phyloP scores from a whole-genome alignment of 2,888 invertebrate species.

The Clanis bilineata region DNA sequence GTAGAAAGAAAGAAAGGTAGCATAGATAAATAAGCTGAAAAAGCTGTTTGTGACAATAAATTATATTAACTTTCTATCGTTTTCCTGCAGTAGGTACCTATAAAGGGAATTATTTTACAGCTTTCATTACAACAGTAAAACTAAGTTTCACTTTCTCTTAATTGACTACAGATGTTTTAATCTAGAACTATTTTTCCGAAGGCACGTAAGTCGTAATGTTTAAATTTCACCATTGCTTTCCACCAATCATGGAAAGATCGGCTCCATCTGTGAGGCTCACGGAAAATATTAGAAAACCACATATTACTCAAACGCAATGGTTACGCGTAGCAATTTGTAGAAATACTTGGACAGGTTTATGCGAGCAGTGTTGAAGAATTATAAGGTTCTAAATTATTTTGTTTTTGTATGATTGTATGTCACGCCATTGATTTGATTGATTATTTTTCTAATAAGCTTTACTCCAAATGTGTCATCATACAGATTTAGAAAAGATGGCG shows the following conservation, averaged over 20 bases:
- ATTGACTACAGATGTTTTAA: neutral
- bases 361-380: too few species aligned
- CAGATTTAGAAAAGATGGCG: too few species aligned
- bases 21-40: too few species aligned
- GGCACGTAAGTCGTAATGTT: slow-evolving; percentile 4
- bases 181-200: neutral
- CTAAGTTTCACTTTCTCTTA: neutral
- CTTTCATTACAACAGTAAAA: neutral
- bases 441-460: too few species aligned
- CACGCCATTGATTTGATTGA: too few species aligned
- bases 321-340: slow-evolving; percentile 16
- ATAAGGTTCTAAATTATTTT: too few species aligned
- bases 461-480: too few species aligned
- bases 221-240: slow-evolving; percentile 30
- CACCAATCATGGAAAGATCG: slow-evolving; percentile 24
- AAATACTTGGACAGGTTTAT: slow-evolving; percentile 7
- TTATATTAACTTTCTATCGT: too few species aligned
- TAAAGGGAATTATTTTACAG: neutral
- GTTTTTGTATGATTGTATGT: too few species aligned
- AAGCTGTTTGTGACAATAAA: too few species aligned
- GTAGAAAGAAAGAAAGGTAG: too few species aligned
- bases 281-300: slow-evolving; percentile 31
- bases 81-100: too few species aligned
- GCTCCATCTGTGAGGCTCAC: slow-evolving; percentile 26
- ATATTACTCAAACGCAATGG: slow-evolving; percentile 23